Evolutionary conservation across 1,140 invertebrate species (phyloP), one percentile per base, ranked within the genome.

Genomic region (Rhysida immarginata): DNA sequence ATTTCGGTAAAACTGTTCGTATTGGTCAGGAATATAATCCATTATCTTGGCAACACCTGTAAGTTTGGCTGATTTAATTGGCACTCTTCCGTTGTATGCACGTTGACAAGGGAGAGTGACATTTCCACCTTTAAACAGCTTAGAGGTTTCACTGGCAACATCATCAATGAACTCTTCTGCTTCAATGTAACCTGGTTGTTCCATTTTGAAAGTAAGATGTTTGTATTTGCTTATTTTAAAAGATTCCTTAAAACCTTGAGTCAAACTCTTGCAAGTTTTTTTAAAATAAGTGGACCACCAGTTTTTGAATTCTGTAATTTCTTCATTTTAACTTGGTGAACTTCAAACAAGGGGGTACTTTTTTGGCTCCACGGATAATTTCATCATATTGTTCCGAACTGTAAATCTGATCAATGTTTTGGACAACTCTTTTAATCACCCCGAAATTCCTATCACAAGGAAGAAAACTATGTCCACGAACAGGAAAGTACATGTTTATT

Each of bases 391-490:
- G 16, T 5, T 35, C 29, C 5, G 29, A 16, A 8, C 5, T 8
- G 18, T 46, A 46, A 23, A 46, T 23, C 21, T 20, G 44, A 23
- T 46, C 44, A 46, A 18, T 5, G 44, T 23, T 5, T 3, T 20
- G 44, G 8, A 46, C 44, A 46, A 46, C 61, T 48, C 57, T 60
- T 51, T 69, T 65, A 41, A 64, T 58, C 20, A 45, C 45, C 2
- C 59, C 63, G 61, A 68, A 69, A 46, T 66, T 55, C 35, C 64
- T 53, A 55, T 69, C 66, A 46, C n/a, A n/a, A 0, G 59, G 65
- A 14, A 67, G 57, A 58, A 67, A 69, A 25, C 60, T 62, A 58
- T 68, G 65, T 5, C 64, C 64, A 41, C 62, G 52, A 26, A 68
- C 42, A 29, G 64, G 64, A 56, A 65, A 69, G 20, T 46, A 46